Conservation (phyloP, 2,888 invertebrate species). For the Eugnorisma glareosa region DNA sequence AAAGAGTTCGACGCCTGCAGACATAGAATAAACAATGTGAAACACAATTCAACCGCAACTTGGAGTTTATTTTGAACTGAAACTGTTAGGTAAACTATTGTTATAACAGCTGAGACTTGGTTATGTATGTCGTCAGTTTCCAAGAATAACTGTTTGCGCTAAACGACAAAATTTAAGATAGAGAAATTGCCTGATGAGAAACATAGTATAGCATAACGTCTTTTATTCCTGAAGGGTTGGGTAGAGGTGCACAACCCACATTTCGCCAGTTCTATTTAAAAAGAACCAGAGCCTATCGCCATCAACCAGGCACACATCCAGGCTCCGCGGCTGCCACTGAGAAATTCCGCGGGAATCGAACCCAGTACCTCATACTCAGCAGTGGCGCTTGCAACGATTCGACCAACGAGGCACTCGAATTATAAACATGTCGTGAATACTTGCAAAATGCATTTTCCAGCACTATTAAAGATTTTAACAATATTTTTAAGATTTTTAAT, state of each 20-base stretch:
- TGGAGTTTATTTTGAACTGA: conserved; percentile 63
- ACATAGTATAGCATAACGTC: background rate
- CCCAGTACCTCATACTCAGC: background rate
- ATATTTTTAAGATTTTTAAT: too few species aligned
- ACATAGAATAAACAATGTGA: conserved; percentile 73
- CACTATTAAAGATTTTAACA: background rate
- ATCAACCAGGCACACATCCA: background rate
- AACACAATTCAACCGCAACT: conserved; percentile 66
- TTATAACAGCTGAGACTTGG: conserved; percentile 44
- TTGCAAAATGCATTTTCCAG: background rate
- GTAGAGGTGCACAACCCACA: background rate
- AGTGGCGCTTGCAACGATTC: background rate
- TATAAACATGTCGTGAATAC: background rate
- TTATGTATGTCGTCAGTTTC: conserved; percentile 15
- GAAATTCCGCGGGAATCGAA: background rate
- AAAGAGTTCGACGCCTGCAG: conserved; percentile 74
- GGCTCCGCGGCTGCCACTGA: background rate
- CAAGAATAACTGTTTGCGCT: background rate
- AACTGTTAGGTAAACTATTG: conserved; percentile 57
- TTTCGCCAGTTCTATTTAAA: background rate
- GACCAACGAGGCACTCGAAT: background rate
- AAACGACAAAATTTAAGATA: background rate
- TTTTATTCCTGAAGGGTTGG: background rate
- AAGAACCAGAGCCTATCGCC: background rate
- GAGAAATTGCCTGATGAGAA: background rate